Conservation (phyloP, 2,113 vertebrate genomes). For the Limanda limanda region DNA sequence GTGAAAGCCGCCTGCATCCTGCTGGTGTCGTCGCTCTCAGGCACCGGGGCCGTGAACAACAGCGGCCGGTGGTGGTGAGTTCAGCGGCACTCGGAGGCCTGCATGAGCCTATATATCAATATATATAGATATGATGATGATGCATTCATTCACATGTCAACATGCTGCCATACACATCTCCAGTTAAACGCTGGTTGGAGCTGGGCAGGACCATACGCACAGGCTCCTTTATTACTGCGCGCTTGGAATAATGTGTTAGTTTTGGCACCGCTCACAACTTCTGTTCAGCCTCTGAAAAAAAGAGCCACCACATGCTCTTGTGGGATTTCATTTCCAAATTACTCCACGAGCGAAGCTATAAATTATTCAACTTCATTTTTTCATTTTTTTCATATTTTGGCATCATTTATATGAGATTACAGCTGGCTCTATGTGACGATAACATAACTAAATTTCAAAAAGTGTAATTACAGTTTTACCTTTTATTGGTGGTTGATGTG, state of each 20-base stretch:
- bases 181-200: not conserved
- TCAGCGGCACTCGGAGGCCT: not conserved
- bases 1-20: slow-evolving; percentile 90
- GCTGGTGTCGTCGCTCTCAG: slow-evolving; percentile 89
- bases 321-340: slow-evolving; percentile 47
- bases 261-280: slow-evolving; percentile 55
- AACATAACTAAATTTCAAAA: slow-evolving; percentile 22
- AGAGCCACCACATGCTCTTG: slow-evolving; percentile 41
- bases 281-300: slow-evolving; percentile 32
- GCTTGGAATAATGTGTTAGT: slow-evolving; percentile 59
- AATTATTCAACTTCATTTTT: not conserved
- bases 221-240: slow-evolving; percentile 30
- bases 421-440: slow-evolving; percentile 8
- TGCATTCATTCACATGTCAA: slow-evolving; percentile 17
- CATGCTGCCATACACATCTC: not conserved
- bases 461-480: slow-evolving; percentile 35
- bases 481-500: slow-evolving; percentile 38
- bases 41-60: slow-evolving; percentile 91
- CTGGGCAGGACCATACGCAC: slow-evolving; percentile 7
- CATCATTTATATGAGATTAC: not conserved
- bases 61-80: slow-evolving; percentile 94
- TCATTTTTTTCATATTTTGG: not conserved
- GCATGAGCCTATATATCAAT: not conserved
- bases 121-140: not conserved
- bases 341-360: not conserved